Base-by-base conservation (phyloP, 2,113 vertebrate species). In the Triplophysa dalaica region DNA sequence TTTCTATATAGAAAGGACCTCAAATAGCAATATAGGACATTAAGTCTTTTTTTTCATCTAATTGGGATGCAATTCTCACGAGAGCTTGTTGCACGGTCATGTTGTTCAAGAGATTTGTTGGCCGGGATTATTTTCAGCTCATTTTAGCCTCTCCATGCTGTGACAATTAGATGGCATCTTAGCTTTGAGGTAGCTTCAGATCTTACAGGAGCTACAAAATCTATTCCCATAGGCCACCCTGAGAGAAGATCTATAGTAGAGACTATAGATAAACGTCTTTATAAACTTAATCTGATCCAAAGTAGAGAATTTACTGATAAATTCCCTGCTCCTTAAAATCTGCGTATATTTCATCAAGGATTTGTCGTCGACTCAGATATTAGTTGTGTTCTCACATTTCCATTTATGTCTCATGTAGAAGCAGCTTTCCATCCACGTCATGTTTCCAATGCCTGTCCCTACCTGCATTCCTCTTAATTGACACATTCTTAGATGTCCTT, bases 101-200 rank as follows among this genome's bases (percentile, higher is more conserved):
- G 29, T 66, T 45, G 33, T 79, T 68, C 80, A 80, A 70, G 66
- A 83, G 76, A 78, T 67, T 63, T 82, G 68, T 75, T 60, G 64
- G 63, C 58, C 70, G 17, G 63, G 24, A 48, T 21, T 85, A 78
- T 78, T 84, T 84, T 81, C 64, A 29, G 84, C 82, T 69, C 74
- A 45, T 60, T 68, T 81, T 64, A 78, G 19, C 70, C 43, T 80
- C 38, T 54, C 56, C 62, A 48, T 69, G 81, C 38, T 67, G 22
- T 12, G 69, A 75, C 58, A 83, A 52, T 52, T 50, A 75, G 41
- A 75, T 63, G 56, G 41, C 41, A 64, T 76, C 17, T 50, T 17
- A 52, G 22, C 22, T 76, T 64, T 33, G 58, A n/a, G 17, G 16
- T 9, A 64, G 38, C 22, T 29, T 63, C 9, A 50, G 58, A 50